Base-by-base conservation (phyloP, 2,888 invertebrate genomes). In the Dynastes tityus region DNA sequence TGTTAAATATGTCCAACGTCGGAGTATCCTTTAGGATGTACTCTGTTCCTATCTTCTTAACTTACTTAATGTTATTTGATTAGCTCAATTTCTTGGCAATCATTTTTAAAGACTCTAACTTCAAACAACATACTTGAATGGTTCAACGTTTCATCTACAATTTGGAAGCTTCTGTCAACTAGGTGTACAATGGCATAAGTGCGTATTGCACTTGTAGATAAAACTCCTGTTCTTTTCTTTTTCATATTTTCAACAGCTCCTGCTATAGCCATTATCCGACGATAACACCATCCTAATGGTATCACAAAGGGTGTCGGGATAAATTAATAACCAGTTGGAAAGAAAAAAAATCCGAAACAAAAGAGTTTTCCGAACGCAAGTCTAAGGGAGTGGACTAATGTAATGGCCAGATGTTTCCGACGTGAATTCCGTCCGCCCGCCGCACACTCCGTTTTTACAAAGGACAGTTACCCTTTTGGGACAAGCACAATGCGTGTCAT, bases 321-420 rank as follows among this genome's bases (percentile, higher is more conserved):
- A 71, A 73, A 73, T 71, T 78, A 78, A 65, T 78, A 71, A 78
- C 76, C 51, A 78, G 67, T 70, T 78, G 76, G 22, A 32, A 53
- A 77, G 77, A 80, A 80, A 67, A 45, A 22, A 67, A 80, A 76
- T 75, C 51, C 64, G 55, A 78, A 80, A 80, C 80, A 73, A 80
- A 78, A 76, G 80, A 71, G 67, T 61, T 40, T 37, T 37, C 32
- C 49, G 53, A 64, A 65, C 61, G 40, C 49, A 67, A 67, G 22
- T 67, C 61, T 53, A 70, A 32, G 77, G 79, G 81, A 82, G 78
- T 80, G 82, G 71, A 78, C 78, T 82, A 83, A 82, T 82, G 83
- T 80, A 79, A 68, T 71, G 63, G 80, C 82, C 85, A 85, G 85
- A 85, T 85, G 85, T 83, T 83, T 78, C 83, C 79, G 75, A 81